A percentile compares a stretch with the other conserved stretches of the same genome.
phyloP scores from a whole-genome alignment of 2,888 invertebrate genomes.

The Leucophenga montana region DNA sequence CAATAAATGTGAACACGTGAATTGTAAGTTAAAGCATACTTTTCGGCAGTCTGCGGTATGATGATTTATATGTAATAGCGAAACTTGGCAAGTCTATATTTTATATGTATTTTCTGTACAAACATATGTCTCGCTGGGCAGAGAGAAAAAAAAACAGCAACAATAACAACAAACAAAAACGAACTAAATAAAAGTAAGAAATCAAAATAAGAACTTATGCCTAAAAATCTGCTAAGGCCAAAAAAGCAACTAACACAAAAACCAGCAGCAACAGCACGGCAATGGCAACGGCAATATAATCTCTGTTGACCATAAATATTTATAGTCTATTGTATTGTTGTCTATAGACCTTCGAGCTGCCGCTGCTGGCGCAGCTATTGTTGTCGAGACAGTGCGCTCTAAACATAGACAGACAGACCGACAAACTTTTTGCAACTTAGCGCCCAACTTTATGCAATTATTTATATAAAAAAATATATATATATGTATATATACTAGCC shows the following conservation, averaged over 20 bases:
- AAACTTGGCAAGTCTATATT: background rate
- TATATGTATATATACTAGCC: background rate
- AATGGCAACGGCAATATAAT: constrained; percentile 60
- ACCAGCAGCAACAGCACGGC: no score
- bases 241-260: constrained; percentile 32
- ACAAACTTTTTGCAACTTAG: constrained; percentile 68
- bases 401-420: constrained; percentile 68
- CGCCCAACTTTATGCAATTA: constrained; percentile 70
- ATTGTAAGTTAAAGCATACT: constrained; percentile 16
- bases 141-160: no score
- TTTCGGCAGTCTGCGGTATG: background rate
- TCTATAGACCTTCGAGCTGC: background rate
- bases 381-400: constrained; percentile 35
- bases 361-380: no score
- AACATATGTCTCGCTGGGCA: constrained; percentile 51
- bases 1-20: background rate
- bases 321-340: constrained; percentile 63
- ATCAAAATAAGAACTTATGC: constrained; percentile 43
- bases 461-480: constrained; percentile 57
- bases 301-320: constrained; percentile 68
- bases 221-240: constrained; percentile 60
- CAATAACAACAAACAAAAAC: no score
- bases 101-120: background rate
- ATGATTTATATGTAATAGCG: background rate
- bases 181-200: constrained; percentile 30